phyloP scores from a whole-genome alignment of 2,113 vertebrate species.

The Delphinus delphis region DNA sequence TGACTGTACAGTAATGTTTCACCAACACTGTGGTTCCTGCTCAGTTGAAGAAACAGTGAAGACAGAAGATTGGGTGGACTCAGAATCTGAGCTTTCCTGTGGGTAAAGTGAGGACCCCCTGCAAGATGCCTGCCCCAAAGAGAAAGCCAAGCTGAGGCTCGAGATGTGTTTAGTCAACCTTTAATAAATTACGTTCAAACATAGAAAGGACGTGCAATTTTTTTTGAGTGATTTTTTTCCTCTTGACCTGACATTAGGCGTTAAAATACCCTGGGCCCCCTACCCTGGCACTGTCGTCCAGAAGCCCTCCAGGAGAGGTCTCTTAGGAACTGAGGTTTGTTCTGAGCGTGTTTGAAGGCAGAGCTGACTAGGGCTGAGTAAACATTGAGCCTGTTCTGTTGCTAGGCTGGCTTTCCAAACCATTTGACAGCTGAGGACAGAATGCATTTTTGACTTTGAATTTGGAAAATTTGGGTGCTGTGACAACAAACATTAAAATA shows the following conservation, averaged over 20 bases:
- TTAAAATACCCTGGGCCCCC: background rate
- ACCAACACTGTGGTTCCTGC: too few species aligned
- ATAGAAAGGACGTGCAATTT: background rate
- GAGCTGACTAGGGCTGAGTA: background rate
- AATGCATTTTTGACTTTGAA: background rate
- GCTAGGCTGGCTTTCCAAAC: background rate
- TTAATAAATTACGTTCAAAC: background rate
- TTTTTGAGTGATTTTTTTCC: background rate
- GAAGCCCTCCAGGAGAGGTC: too few species aligned
- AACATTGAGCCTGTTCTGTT: background rate
- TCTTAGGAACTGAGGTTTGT: accelerated
- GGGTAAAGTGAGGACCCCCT: accelerated
- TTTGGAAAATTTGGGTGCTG: background rate
- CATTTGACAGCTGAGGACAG: background rate
- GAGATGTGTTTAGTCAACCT: background rate
- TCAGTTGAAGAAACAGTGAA: accelerated
- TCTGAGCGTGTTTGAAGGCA: background rate
- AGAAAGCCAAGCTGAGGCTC: background rate
- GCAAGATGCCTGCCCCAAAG: accelerated
- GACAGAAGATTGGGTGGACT: accelerated
- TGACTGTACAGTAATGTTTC: background rate
- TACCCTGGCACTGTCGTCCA: accelerated
- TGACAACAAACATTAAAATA: too few species aligned
- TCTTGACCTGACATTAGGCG: background rate
- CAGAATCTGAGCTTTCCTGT: accelerated